Percentiles rank a stretch among this genome's conserved stretches.
Conservation (phyloP, 2,888 invertebrate species). For the Chouioia cunea region DNA sequence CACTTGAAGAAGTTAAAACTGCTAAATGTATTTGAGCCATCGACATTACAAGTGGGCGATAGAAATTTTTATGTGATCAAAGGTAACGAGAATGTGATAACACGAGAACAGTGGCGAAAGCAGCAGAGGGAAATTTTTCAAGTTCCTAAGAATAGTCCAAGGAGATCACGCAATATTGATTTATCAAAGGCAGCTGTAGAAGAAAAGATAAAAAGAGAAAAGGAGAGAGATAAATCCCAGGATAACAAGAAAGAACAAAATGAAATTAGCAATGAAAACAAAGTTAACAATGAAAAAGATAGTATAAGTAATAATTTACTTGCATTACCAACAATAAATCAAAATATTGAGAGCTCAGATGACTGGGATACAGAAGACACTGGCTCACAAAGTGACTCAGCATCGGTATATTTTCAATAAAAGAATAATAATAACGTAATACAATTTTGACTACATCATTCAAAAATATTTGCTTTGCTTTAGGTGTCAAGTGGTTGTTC, state of each 20-base stretch:
- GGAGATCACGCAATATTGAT: conserved; percentile 59
- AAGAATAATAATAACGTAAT: not conserved
- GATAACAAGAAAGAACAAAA: conserved; percentile 46
- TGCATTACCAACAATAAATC: conserved; percentile 56
- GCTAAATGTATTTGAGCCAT: conserved; percentile 88
- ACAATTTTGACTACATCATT: not conserved
- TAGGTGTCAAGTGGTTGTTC: conserved; percentile 66
- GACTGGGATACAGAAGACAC: conserved; percentile 70
- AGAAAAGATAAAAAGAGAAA: conserved; percentile 52
- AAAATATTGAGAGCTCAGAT: conserved; percentile 64
- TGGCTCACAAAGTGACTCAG: conserved; percentile 69
- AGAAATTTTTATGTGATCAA: conserved; percentile 85
- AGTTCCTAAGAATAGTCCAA: conserved; percentile 65
- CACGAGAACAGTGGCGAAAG: conserved; percentile 82
- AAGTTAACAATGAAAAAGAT: conserved; percentile 52
- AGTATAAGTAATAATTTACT: conserved; percentile 56
- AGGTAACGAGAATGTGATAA: conserved; percentile 80
- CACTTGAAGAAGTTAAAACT: conserved; percentile 86
- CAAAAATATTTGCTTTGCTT: conserved; percentile 13
- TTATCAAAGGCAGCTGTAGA: conserved; percentile 58
- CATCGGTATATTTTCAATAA: conserved; percentile 58
- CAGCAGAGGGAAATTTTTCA: conserved; percentile 65
- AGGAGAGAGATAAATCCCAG: conserved; percentile 55
- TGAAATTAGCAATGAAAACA: conserved; percentile 51
- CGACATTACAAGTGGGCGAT: conserved; percentile 91